phyloP scores from a whole-genome alignment of 2,888 invertebrate genomes.

The Meta bourneti region DNA sequence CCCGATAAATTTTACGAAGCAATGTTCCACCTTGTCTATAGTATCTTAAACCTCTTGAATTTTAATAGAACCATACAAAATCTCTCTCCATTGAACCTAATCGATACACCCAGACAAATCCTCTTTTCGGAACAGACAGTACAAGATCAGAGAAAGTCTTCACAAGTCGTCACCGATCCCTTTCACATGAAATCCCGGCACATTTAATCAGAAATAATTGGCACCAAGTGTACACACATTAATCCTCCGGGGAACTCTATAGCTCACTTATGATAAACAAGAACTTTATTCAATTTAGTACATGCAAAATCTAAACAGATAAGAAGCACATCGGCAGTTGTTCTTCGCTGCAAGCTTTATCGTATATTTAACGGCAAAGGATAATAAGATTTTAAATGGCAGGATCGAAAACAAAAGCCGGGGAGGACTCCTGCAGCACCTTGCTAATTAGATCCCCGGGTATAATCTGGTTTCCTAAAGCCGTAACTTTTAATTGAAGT shows the following conservation, averaged over 20 bases:
- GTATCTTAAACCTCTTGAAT: too few species aligned
- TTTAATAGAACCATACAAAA: too few species aligned
- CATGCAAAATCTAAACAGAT: constrained; percentile 30
- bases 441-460: constrained; percentile 13
- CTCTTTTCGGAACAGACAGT: not conserved
- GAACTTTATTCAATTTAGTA: constrained; percentile 35
- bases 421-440: not conserved
- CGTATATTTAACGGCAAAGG: not conserved
- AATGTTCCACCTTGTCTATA: too few species aligned
- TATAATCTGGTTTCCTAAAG: constrained; percentile 33
- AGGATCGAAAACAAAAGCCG: not conserved
- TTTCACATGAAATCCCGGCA: not conserved
- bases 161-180: not conserved
- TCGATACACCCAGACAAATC: not conserved
- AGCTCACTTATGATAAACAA: not conserved
- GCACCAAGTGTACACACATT: not conserved
- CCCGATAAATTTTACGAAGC: too few species aligned
- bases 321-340: constrained; percentile 34
- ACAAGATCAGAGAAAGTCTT: not conserved
- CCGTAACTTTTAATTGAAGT: constrained; percentile 45
- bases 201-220: not conserved
- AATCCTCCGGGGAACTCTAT: not conserved
- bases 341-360: not conserved
- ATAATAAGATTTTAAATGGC: constrained; percentile 26
- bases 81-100: not conserved